Evolutionary conservation across 2,113 vertebrate species (phyloP).

Genomic region (Chloropsis hardwickii): DNA sequence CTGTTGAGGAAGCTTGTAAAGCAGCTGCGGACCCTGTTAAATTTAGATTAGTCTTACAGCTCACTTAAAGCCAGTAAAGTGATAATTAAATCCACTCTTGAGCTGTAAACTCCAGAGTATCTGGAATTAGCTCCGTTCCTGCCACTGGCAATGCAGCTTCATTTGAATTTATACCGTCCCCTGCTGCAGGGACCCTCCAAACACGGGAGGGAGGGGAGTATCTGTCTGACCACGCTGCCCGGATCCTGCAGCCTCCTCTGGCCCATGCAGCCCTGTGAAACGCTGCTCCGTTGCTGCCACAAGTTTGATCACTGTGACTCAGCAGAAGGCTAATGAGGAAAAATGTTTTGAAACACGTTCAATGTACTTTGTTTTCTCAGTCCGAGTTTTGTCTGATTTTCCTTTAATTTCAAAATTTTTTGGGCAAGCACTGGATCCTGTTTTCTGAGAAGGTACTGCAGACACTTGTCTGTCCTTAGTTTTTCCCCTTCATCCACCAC

Average conservation of each 20-base stretch:
- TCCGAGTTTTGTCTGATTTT: background rate
- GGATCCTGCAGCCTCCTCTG: background rate
- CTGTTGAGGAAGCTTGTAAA: conserved; percentile 66
- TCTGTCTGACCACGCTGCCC: rapidly evolving
- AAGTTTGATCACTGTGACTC: background rate
- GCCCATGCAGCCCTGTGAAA: background rate
- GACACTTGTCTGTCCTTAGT: background rate
- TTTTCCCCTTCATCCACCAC: background rate
- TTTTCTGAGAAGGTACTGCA: background rate
- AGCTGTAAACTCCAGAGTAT: conserved; percentile 34
- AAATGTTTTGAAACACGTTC: background rate
- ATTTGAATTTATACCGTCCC: background rate
- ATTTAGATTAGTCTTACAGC: conserved; percentile 62
- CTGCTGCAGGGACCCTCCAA: rapidly evolving
- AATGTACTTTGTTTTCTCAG: background rate
- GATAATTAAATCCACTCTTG: conserved; percentile 68
- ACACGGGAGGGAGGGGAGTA: background rate
- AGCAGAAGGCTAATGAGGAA: background rate
- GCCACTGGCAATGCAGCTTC: background rate
- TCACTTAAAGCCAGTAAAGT: conserved; percentile 60
- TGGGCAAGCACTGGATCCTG: background rate
- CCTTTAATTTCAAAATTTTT: background rate
- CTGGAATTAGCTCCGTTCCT: conserved; percentile 34
- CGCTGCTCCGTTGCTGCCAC: background rate
- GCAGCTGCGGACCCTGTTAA: conserved; percentile 33